These are phyloP conservation scores for Albula glossodonta DNA, from an alignment of 2,113 vertebrate genomes.

Conservation along the genomic window DNA sequence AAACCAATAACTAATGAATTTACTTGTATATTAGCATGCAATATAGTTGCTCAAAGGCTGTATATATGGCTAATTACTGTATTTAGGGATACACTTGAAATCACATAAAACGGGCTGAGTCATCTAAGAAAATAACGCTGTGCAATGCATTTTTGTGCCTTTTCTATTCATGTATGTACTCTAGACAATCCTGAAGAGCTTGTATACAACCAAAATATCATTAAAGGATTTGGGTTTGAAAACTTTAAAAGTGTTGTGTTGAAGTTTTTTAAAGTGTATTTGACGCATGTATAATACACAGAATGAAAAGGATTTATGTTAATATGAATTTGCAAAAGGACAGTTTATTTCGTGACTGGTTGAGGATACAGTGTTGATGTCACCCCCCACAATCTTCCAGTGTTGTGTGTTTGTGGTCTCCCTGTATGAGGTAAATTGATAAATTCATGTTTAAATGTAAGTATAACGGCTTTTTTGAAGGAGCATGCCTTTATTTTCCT, in stretches of 20 bases:
- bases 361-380: too few species aligned
- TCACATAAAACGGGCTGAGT: constrained; percentile 68
- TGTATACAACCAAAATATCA: constrained; percentile 91
- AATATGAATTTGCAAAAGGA: too few species aligned
- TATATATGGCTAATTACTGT: constrained; percentile 80
- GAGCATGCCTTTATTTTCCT: too few species aligned
- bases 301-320: too few species aligned
- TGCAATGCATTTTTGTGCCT: constrained; percentile 97
- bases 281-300: too few species aligned
- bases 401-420: too few species aligned
- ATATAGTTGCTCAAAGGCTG: constrained; percentile 69
- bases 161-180: constrained; percentile 93
- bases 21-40: constrained; percentile 80
- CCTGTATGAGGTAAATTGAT: too few species aligned
- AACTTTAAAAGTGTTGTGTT: constrained; percentile 35
- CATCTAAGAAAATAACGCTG: constrained; percentile 75
- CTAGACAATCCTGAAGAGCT: constrained; percentile 93
- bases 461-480: too few species aligned
- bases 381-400: too few species aligned
- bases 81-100: constrained; percentile 90
- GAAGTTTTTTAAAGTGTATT: constrained; percentile 22
- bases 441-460: too few species aligned
- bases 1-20: constrained; percentile 40
- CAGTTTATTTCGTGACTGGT: too few species aligned
- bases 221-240: constrained; percentile 78